A percentile compares a stretch with the other conserved stretches of the same genome.
Evolutionary conservation across 92 coral and sea anemone species (phyloP).

Genomic region (Chrysogorgia sp.): DNA sequence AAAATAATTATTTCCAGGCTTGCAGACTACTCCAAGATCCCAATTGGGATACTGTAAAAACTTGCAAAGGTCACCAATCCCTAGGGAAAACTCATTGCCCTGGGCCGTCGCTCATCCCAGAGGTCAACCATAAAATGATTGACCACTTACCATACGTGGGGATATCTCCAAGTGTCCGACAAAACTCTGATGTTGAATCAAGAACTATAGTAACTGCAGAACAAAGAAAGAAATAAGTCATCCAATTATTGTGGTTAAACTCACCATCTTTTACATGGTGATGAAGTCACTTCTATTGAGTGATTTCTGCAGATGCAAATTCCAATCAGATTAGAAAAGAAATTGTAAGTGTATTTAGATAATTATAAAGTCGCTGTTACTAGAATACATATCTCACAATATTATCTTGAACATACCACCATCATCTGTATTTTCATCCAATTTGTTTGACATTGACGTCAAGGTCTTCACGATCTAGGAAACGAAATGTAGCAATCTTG

Average conservation of each 20-base stretch:
- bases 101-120: background rate
- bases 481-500: background rate
- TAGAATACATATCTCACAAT: background rate
- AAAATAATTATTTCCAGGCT: too few relatives aligned
- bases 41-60: too few relatives aligned
- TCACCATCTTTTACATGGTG: too few relatives aligned
- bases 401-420: slow-evolving; percentile 22
- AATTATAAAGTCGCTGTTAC: too few relatives aligned
- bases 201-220: slow-evolving; percentile 78
- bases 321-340: too few relatives aligned
- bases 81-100: background rate
- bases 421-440: slow-evolving; percentile 45
- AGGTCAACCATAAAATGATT: background rate
- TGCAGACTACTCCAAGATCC: too few relatives aligned
- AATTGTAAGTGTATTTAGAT: too few relatives aligned
- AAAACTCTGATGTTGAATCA: slow-evolving; percentile 97
- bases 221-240: background rate
- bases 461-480: slow-evolving; percentile 65
- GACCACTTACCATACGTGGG: slow-evolving; percentile 83
- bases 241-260: too few relatives aligned
- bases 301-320: too few relatives aligned
- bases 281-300: too few relatives aligned
- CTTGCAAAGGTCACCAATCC: too few relatives aligned
- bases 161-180: slow-evolving; percentile 95
- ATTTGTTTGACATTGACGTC: slow-evolving; percentile 61